Evolutionary conservation across 2,113 vertebrate genomes (phyloP).

Genomic region (Trichechus manatus): DNA sequence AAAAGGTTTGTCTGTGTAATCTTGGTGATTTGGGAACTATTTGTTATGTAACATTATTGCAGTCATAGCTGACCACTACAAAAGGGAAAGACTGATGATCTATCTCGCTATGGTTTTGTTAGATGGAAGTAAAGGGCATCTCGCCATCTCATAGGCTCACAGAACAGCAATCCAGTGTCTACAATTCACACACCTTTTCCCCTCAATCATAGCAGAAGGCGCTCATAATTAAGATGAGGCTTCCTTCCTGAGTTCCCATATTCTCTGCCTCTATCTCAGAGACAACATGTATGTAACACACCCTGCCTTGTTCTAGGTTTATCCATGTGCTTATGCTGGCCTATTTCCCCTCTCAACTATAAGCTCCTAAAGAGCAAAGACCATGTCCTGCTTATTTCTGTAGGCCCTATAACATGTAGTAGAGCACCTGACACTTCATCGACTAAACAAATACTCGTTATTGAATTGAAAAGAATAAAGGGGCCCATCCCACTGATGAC

Average conservation of each 20-base stretch:
- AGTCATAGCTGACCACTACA: not conserved
- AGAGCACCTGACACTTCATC: not conserved
- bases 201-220: not conserved
- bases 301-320: not conserved
- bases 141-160: too few species aligned
- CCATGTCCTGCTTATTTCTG: not conserved
- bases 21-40: not conserved
- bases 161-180: accelerated
- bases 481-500: not conserved
- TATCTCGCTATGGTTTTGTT: too few species aligned
- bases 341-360: not conserved
- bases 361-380: not conserved
- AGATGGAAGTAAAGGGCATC: not conserved
- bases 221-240: not conserved
- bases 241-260: not conserved
- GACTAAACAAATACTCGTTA: not conserved
- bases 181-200: accelerated
- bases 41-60: not conserved
- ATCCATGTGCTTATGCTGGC: not conserved
- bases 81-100: not conserved
- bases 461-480: not conserved
- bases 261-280: not conserved
- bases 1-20: not conserved
- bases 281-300: not conserved
- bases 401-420: not conserved